Percentiles rank a stretch among this genome's conserved stretches.
phyloP scores from a whole-genome alignment of 2,797 vertebrate species.

The Chaetophractus vellerosus region DNA sequence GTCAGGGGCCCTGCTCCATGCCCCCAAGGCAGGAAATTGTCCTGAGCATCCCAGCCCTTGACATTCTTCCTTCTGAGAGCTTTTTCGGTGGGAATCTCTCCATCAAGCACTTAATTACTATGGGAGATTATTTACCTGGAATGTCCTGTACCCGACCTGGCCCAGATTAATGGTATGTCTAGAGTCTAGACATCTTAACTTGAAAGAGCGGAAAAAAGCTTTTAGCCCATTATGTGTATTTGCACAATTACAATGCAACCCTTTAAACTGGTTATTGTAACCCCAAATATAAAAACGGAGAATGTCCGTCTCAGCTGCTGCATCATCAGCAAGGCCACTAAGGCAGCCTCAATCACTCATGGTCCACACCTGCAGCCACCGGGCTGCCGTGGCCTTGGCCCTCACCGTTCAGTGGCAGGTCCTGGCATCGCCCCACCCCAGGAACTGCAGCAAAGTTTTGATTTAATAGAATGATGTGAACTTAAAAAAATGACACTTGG shows the following conservation, averaged over 20 bases:
- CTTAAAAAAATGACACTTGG: background rate
- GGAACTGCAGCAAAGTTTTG: background rate
- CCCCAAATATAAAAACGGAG: background rate
- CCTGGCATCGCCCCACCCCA: background rate
- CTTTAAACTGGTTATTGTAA: background rate
- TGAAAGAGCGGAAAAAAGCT: background rate
- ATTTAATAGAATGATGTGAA: background rate
- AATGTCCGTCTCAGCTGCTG: accelerated
- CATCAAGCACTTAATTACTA: background rate
- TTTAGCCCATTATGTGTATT: conserved; percentile 53
- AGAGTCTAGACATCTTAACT: conserved; percentile 66
- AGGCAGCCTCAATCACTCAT: accelerated
- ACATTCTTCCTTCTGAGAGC: background rate
- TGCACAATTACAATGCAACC: conserved; percentile 51
- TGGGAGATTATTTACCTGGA: conserved; percentile 48
- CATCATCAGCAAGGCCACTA: accelerated
- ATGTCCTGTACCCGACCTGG: conserved; percentile 24
- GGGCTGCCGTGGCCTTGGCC: background rate
- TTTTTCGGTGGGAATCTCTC: background rate
- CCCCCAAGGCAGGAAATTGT: background rate
- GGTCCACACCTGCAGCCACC: background rate
- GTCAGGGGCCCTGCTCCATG: background rate
- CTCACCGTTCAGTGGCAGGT: background rate
- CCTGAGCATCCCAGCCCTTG: background rate
- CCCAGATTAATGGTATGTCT: conserved; percentile 40